Percentiles rank a stretch among this genome's conserved stretches.
Evolutionary conservation across 2,113 vertebrate genomes (phyloP).

Genomic region (Phylloscopus trochilus): DNA sequence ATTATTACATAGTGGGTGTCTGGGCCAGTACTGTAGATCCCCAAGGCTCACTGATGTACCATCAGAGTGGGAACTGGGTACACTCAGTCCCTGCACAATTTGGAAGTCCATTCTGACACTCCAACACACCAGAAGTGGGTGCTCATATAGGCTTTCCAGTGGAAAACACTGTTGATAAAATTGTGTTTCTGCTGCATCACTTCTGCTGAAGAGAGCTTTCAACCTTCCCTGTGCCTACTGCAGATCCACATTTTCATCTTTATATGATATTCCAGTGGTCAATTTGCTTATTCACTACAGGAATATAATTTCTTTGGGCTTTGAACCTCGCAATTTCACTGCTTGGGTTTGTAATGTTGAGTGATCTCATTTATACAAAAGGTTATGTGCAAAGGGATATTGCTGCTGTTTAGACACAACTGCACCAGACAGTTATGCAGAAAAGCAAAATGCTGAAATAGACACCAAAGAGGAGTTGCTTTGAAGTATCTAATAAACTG

Average conservation of each 20-base stretch:
- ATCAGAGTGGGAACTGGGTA: not conserved
- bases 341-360: not conserved
- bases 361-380: not conserved
- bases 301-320: not conserved
- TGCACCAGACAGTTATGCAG: not conserved
- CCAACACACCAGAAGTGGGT: not conserved
- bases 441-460: not conserved
- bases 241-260: not conserved
- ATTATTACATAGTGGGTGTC: not conserved
- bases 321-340: not conserved
- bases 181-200: not conserved
- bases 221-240: not conserved
- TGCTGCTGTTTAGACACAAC: not conserved
- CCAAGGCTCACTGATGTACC: not conserved
- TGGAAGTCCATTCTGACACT: not conserved
- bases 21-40: not conserved
- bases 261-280: not conserved
- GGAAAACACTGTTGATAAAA: not conserved
- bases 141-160: not conserved
- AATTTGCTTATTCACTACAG: not conserved
- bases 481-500: not conserved
- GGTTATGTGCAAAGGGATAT: not conserved
- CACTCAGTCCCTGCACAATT: not conserved
- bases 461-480: not conserved
- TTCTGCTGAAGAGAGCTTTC: not conserved